Base-by-base conservation (phyloP, 2,113 vertebrate species). In the Limnothrissa miodon region DNA sequence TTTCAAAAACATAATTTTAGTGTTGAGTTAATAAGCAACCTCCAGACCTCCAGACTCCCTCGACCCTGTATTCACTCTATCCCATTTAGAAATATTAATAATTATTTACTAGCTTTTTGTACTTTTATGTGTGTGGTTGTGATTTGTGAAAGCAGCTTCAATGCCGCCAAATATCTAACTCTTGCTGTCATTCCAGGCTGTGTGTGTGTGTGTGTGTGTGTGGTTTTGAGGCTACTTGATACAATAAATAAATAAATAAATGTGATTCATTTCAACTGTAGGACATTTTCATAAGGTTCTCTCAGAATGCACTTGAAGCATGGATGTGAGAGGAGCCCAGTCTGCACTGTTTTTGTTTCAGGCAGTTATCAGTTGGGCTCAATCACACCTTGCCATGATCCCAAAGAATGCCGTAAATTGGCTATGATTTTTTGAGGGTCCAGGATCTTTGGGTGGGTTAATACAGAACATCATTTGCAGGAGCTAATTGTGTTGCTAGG, bases 1-100 rank as follows among this genome's bases (percentile, higher is more conserved):
- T 74, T 29, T 74, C 66, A 74, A 74, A 74, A 74, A 74, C 29
- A 70, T 36, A 33, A 74, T 74, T 74, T 36, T 74, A 13, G 3
- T 9, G 33, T 15, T 29, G 36, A 15, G 29, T 36, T 74, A 70
- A 70, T 70, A 33, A 74, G 66, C 29, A 74, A 74, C 66, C 33
- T 39, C 11, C 0, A 36, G 33, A 74, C 66, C n/a, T n/a, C n/a
- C n/a, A n/a, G n/a, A n/a, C n/a, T n/a, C n/a, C n/a, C n/a, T n/a
- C n/a, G n/a, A n/a, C n/a, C n/a, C n/a, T n/a, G n/a, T n/a, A n/a
- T n/a, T n/a, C n/a, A n/a, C n/a, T n/a, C n/a, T n/a, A n/a, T n/a
- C n/a, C n/a, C n/a, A n/a, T n/a, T n/a, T n/a, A n/a, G n/a, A n/a
- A n/a, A n/a, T n/a, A n/a, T n/a, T n/a, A n/a, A n/a, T n/a, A n/a